Evolutionary conservation across 2,888 invertebrate species (phyloP).

Genomic region (Campoplex capitator): DNA sequence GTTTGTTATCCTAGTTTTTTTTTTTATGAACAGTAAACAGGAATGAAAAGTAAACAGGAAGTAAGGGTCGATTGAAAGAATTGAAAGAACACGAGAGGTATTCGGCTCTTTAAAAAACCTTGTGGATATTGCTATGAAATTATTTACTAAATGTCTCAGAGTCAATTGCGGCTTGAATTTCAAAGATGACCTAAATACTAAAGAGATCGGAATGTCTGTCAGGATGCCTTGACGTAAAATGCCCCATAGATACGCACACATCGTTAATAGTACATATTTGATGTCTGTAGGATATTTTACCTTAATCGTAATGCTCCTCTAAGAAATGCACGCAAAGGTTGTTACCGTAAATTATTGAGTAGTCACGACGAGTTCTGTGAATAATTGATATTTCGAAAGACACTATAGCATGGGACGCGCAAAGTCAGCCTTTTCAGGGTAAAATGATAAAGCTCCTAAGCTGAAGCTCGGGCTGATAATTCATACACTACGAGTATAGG

Average conservation of each 20-base stretch:
- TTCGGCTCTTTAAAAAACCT: not conserved
- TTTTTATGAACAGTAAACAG: constrained; percentile 4
- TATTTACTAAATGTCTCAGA: not conserved
- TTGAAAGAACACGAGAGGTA: not conserved
- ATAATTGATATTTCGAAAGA: constrained; percentile 54
- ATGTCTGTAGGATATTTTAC: constrained; percentile 18
- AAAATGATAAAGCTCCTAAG: constrained; percentile 22
- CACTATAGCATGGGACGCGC: constrained; percentile 25
- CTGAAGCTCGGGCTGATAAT: constrained; percentile 48
- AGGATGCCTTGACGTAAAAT: not conserved
- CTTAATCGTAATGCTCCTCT: constrained; percentile 35
- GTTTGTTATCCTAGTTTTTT: not conserved
- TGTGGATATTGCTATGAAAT: not conserved
- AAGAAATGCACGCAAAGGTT: constrained; percentile 56
- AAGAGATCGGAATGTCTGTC: not conserved
- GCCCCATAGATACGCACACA: constrained; percentile 1
- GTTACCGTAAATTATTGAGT: constrained; percentile 54
- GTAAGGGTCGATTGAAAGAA: constrained; percentile 16
- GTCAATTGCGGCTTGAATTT: not conserved
- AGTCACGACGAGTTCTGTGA: constrained; percentile 42
- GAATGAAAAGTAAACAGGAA: constrained; percentile 9
- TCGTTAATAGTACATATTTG: constrained; percentile 20
- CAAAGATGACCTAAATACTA: not conserved
- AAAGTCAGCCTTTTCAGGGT: constrained; percentile 42
- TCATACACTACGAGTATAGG: constrained; percentile 21